Evolutionary conservation across 2,888 invertebrate species (phyloP), one percentile per base, ranked within the genome.

Genomic region (Hermodice carunculata): DNA sequence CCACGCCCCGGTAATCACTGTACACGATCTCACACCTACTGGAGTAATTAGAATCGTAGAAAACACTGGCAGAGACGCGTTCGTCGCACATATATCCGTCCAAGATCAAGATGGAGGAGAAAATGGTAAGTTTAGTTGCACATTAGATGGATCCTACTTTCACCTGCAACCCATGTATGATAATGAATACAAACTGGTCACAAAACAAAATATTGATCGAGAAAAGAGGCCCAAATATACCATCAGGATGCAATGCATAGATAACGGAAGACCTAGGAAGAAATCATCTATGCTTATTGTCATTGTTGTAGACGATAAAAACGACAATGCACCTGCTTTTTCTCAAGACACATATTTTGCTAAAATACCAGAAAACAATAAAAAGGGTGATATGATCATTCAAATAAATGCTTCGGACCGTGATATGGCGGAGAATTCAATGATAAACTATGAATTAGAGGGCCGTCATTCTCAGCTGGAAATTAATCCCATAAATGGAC

Each of bases 1-100:
- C 88, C 95, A 97, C 85, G 95, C 93, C 0, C 94, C 94, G 60
- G 89, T 92, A 8, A 89, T 94, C 1, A 94, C 93, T 74, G 93
- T 94, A 28, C 93, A 94, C 83, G 87, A 96, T 64, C 91, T 94
- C 73, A 91, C 92, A 76, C 96, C 96, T 82, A 89, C 91, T 71
- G 95, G 95, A 49, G 67, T 67, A 8, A 83, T 83, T 42, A 63
- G 74, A 28, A 79, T 84, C n/a, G 68, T 74, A 6, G 87, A 60
- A 52, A 60, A n/a, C n/a, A n/a, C n/a, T n/a, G n/a, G n/a, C n/a
- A n/a, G n/a, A n/a, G 71, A 63, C 11, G 56, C 64, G 24, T 69
- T 71, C 32, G 71, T 71, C 14, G 69, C 71, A 4, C 68, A 67
- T 52, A 56, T 69, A 28, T 61, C 69, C 28, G 69, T 71, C 42